These are phyloP conservation scores for Sebastes elongatus DNA, from an alignment of 2,797 vertebrate genomes.

Conservation along the genomic window DNA sequence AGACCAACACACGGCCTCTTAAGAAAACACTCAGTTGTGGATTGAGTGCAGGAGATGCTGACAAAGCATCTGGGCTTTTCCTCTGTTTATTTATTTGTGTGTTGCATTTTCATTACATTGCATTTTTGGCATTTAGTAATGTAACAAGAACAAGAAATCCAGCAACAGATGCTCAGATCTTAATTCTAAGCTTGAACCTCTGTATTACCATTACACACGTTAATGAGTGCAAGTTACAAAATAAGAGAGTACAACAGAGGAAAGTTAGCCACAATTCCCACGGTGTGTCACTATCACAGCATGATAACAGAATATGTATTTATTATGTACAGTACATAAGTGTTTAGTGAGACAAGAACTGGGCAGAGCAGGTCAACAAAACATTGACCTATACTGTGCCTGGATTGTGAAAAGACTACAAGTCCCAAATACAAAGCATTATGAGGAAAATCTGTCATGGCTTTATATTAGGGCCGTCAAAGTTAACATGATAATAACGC, in stretches of 20 bases:
- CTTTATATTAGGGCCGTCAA: not conserved
- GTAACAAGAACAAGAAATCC: not conserved
- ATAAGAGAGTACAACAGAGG: not conserved
- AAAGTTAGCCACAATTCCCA: not conserved
- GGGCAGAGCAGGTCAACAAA: not conserved
- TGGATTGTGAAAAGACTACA: not conserved
- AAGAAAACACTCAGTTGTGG: conserved; percentile 31
- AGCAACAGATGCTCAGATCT: not conserved
- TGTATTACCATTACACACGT: not conserved
- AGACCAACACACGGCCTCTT: not conserved
- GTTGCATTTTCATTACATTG: not conserved
- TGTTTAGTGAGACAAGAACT: not conserved
- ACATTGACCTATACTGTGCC: not conserved
- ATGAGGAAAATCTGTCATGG: not conserved
- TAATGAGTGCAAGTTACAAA: not conserved
- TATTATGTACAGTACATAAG: not conserved
- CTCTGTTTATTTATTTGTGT: conserved; percentile 30
- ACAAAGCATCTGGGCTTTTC: conserved; percentile 37
- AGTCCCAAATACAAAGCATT: not conserved
- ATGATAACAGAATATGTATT: not conserved
- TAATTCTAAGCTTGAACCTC: not conserved
- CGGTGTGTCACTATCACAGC: not conserved
- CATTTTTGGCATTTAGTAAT: not conserved
- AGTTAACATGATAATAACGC: too few relatives aligned
- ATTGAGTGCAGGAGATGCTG: conserved; percentile 43